Percentiles rank a stretch among this genome's conserved stretches.
Conservation (phyloP, 1,140 invertebrate species). For the Pteromalus puparum region DNA sequence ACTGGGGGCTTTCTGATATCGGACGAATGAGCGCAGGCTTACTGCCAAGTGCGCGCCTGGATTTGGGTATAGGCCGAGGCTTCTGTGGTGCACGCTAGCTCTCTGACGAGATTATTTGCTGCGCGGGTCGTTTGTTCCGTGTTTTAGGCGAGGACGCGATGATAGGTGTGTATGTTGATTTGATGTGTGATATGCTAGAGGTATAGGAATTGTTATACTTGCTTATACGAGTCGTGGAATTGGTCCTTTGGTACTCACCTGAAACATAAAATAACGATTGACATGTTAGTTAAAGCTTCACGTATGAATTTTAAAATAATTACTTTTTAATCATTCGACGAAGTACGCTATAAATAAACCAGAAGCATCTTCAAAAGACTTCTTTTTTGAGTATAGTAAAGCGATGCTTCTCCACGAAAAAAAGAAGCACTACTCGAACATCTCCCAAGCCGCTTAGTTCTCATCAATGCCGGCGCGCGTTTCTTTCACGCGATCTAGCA, state of each 20-base stretch:
- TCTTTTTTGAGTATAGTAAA: too few relatives aligned
- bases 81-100: not conserved
- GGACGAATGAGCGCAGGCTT: constrained; percentile 35
- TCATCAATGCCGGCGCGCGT: not conserved
- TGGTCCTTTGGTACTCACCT: not conserved
- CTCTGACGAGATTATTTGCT: not conserved
- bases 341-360: too few relatives aligned
- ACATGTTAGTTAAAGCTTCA: not conserved
- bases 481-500: not conserved
- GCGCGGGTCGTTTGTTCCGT: not conserved
- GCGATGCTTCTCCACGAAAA: too few relatives aligned
- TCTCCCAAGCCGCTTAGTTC: not conserved
- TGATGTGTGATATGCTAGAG: not conserved
- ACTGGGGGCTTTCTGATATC: constrained; percentile 11
- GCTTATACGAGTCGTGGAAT: not conserved
- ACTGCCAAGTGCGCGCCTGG: not conserved
- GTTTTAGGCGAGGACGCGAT: not conserved
- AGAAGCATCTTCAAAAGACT: too few relatives aligned
- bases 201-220: not conserved
- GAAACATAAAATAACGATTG: not conserved
- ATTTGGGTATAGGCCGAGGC: not conserved
- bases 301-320: too few relatives aligned
- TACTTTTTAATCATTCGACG: too few relatives aligned
- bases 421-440: too few relatives aligned
- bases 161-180: not conserved